Evolutionary conservation across 2,113 vertebrate genomes (phyloP).

Genomic region (Apodemus speciosus): DNA sequence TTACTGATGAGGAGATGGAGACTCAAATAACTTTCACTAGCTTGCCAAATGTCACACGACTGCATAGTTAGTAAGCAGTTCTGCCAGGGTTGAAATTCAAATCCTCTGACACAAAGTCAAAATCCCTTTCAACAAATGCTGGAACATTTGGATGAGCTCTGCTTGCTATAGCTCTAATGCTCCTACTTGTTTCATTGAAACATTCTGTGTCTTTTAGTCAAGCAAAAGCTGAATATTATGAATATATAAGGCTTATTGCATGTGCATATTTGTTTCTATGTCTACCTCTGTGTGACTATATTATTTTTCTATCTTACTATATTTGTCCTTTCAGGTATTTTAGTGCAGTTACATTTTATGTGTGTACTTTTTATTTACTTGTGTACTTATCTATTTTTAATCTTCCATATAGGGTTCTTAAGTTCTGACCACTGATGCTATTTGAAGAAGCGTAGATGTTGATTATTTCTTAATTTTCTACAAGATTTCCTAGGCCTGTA

Average conservation of each 20-base stretch:
- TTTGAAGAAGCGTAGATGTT: slow-evolving; percentile 34
- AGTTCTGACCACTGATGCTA: not conserved
- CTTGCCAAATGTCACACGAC: slow-evolving; percentile 71
- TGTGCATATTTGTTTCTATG: slow-evolving; percentile 8
- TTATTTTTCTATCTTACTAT: slow-evolving; percentile 29
- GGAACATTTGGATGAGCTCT: slow-evolving; percentile 45
- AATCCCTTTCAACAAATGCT: slow-evolving; percentile 64
- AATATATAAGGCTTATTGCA: slow-evolving; percentile 7
- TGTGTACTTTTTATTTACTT: not conserved
- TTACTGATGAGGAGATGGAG: slow-evolving; percentile 69
- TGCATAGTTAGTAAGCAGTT: slow-evolving; percentile 61
- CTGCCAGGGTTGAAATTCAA: slow-evolving; percentile 73
- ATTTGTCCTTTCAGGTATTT: slow-evolving; percentile 47
- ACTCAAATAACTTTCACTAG: slow-evolving; percentile 70
- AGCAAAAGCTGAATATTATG: slow-evolving; percentile 32
- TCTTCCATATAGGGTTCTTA: slow-evolving; percentile 39
- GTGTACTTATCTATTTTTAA: slow-evolving; percentile 48
- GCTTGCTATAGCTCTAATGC: slow-evolving; percentile 49
- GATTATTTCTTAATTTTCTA: slow-evolving; percentile 57
- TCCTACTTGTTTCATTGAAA: slow-evolving; percentile 46
- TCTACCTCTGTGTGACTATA: slow-evolving; percentile 25
- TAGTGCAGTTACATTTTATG: slow-evolving; percentile 7
- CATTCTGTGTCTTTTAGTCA: not conserved
- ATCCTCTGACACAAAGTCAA: slow-evolving; percentile 59
- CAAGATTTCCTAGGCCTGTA: slow-evolving; percentile 52